Evolutionary conservation across 2,113 vertebrate species (phyloP).

Genomic region (Labeo catla): DNA sequence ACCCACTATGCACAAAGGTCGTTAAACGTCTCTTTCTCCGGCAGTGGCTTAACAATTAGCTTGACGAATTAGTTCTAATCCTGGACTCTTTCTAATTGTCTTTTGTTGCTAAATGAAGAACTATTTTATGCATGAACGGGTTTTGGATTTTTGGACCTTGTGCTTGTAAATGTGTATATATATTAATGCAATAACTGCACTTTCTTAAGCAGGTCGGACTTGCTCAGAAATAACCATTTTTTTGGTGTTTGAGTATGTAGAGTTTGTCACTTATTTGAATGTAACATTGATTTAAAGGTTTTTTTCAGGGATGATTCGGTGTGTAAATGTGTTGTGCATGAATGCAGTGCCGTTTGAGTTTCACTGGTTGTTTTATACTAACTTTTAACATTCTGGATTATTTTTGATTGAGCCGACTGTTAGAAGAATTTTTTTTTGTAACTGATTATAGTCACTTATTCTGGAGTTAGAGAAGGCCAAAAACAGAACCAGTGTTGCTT

Average conservation of each 20-base stretch:
- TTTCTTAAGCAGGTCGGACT: not conserved
- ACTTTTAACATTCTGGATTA: slow-evolving; percentile 10
- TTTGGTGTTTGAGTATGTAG: not conserved
- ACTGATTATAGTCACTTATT: not conserved
- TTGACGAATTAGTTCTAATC: not conserved
- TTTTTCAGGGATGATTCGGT: not conserved
- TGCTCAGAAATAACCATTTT: not conserved
- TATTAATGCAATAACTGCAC: slow-evolving; percentile 2
- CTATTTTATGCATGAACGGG: not conserved
- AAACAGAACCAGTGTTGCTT: not conserved
- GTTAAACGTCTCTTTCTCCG: not conserved
- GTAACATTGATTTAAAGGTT: not conserved
- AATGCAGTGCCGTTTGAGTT: not conserved
- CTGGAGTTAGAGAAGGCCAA: not conserved
- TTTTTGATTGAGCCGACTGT: not conserved
- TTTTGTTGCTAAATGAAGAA: not conserved
- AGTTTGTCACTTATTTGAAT: slow-evolving; percentile 25
- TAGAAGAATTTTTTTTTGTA: not conserved
- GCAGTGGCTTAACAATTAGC: not conserved
- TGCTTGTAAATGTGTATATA: not conserved
- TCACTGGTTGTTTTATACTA: slow-evolving; percentile 24
- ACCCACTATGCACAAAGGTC: not conserved
- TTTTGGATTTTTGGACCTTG: not conserved
- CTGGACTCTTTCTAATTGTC: not conserved
- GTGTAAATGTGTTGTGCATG: not conserved